These are phyloP conservation scores for Ophioderma brevispina DNA, from an alignment of 35 echinoderm and acorn worm species.

Conservation along the genomic window DNA sequence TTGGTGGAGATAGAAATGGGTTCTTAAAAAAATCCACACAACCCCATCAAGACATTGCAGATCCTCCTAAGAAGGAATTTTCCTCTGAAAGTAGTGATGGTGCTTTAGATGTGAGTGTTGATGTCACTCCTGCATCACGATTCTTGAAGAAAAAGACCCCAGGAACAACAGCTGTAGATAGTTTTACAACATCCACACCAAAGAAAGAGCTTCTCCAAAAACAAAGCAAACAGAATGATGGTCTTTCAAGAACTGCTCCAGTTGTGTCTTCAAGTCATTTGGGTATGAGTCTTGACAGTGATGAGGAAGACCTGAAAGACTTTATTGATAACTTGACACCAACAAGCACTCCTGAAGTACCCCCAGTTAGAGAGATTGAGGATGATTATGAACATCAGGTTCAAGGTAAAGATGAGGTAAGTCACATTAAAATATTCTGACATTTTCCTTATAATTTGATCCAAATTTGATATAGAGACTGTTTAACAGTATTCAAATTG, in stretches of 20 bases:
- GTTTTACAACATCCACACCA: slow-evolving; percentile 28
- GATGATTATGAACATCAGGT: background rate
- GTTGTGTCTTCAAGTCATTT: background rate
- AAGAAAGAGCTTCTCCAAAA: background rate
- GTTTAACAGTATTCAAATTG: no score
- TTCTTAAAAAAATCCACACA: slow-evolving; percentile 26
- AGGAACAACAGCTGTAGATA: background rate
- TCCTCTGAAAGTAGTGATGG: background rate
- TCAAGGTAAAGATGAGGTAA: background rate
- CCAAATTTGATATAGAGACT: no score
- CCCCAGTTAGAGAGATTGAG: slow-evolving; percentile 6
- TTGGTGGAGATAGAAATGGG: slow-evolving; percentile 23
- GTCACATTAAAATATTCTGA: no score
- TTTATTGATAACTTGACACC: slow-evolving; percentile 29
- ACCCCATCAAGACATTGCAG: background rate
- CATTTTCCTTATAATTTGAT: no score
- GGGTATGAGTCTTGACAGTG: slow-evolving; percentile 22
- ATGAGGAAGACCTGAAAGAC: slow-evolving; percentile 28
- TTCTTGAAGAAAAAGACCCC: background rate
- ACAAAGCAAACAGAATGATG: background rate
- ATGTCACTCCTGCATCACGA: background rate
- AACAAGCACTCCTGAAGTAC: slow-evolving; percentile 24
- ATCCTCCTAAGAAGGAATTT: background rate
- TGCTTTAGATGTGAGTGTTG: background rate
- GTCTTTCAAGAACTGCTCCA: background rate